These are phyloP conservation scores for Tringa solitaria DNA, from an alignment of 2,113 vertebrate genomes.

Conservation along the genomic window DNA sequence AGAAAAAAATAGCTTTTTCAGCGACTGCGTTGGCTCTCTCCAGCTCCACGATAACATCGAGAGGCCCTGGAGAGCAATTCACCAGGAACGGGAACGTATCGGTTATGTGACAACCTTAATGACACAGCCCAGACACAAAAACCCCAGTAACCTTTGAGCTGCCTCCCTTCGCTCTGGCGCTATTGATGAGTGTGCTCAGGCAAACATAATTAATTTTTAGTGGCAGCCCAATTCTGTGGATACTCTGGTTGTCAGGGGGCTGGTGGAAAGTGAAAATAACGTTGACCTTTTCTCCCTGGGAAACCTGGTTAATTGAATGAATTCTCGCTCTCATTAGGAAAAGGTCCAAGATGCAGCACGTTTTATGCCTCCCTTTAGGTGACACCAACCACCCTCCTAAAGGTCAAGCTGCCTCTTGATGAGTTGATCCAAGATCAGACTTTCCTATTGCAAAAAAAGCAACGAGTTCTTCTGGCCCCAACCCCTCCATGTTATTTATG, in stretches of 20 bases:
- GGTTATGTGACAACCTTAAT: not conserved
- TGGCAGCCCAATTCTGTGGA: not conserved
- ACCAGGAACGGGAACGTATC: not conserved
- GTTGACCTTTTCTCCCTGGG: conserved; percentile 40
- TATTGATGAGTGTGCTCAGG: not conserved
- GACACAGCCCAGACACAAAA: not conserved
- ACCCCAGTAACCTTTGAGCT: not conserved
- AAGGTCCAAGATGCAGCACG: conserved; percentile 4
- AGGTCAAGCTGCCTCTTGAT: conserved; percentile 20
- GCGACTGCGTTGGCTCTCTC: not conserved
- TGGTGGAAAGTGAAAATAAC: not conserved
- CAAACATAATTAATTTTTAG: not conserved
- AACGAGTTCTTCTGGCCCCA: not conserved
- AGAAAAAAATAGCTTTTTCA: not conserved
- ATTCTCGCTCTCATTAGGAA: conserved; percentile 30
- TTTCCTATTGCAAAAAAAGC: not conserved
- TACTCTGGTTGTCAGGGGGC: not conserved
- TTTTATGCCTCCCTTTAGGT: not conserved
- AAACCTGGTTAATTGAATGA: conserved; percentile 21
- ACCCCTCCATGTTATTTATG: not conserved
- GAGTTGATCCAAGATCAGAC: not conserved
- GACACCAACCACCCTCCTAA: conserved; percentile 12
- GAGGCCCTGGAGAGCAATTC: not conserved
- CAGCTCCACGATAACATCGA: not conserved
- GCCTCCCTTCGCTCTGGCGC: not conserved